Evolutionary conservation across 2,888 invertebrate genomes (phyloP), one percentile per base, ranked within the genome.

Genomic region (Argyra leucocephala): DNA sequence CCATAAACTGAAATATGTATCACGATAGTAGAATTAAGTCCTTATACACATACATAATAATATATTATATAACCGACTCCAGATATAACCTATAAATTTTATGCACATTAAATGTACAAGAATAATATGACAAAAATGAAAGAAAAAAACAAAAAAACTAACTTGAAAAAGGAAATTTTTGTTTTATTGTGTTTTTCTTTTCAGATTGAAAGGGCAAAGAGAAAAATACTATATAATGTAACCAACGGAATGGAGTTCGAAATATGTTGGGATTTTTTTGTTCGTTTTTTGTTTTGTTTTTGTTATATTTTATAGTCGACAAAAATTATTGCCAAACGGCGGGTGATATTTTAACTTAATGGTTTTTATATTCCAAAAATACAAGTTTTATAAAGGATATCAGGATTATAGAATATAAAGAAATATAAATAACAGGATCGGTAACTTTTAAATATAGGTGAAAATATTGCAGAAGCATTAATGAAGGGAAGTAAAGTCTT

Each of bases 301-400:
- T n/a, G n/a, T n/a, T n/a, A n/a, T n/a, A n/a, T n/a, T n/a, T n/a
- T 26, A 31, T 6, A 31, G 12, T 12, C 31, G 12, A 31, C 31
- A 31, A 48, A 48, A 48, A 48, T 48, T 48, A 18, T 48, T 48
- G 48, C 48, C 48, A 48, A 48, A 48, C n/a, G 48, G 48, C 48
- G 48, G 48, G 48, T 48, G 48, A 48, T 48, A 48, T 48, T 48
- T 48, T 48, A 48, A 9, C 48, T 48, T 48, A 48, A 48, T 48
- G 48, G 48, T n/a, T 48, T 48, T 48, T 48, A 48, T 48, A 37
- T 37, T n/a, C n/a, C n/a, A n/a, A n/a, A n/a, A n/a, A n/a, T n/a
- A n/a, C n/a, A n/a, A n/a, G n/a, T n/a, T n/a, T n/a, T n/a, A n/a
- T n/a, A n/a, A n/a, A n/a, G n/a, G n/a, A n/a, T n/a, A n/a, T n/a